Base-by-base conservation (phyloP, 2,797 vertebrate species). In the Geotrypetes seraphini region DNA sequence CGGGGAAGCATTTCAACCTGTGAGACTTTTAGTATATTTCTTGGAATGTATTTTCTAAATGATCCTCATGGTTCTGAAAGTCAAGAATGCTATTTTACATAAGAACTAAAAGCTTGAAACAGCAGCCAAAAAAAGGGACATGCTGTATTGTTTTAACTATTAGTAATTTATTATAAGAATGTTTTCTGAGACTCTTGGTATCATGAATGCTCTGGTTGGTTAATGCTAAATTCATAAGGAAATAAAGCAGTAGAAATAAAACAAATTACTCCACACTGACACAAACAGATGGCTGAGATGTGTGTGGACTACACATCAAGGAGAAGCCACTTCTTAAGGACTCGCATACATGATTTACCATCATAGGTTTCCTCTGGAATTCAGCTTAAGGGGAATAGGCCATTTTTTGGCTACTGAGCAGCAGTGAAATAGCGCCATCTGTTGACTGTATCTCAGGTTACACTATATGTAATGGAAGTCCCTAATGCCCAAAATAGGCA, bases 141-240 rank as follows among this genome's bases (percentile, higher is more conserved):
- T 65, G 51, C 57, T 69, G 42, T 50, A 50, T 20, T 66, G 46
- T 69, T 58, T 63, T 62, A 61, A 66, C 43, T n/a, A 63, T 39
- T 76, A n/a, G n/a, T n/a, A 78, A 79, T 59, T 83, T 83, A 77
- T 78, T 76, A 60, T 1, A 3, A 35, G 37, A 36, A 6, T 29
- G 36, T 31, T 58, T 55, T 43, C 31, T 12, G n/a, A n/a, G n/a
- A n/a, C 48, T 44, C 16, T 43, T 40, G 49, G 8, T 38, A 8
- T 56, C 44, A 34, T 32, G 32, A 37, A 46, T 51, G 49, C 56
- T 69, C 62, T 73, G 48, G 52, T 50, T 72, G 63, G 65, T 50
- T 45, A 16, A 43, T 60, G 22, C 7, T 46, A 60, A 22, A 25
- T 53, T 47, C 28, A 3, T 17, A 19, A 23, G 35, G 41, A 26